Conservation (phyloP, 2,888 invertebrate genomes). For the Netelia melanura region DNA sequence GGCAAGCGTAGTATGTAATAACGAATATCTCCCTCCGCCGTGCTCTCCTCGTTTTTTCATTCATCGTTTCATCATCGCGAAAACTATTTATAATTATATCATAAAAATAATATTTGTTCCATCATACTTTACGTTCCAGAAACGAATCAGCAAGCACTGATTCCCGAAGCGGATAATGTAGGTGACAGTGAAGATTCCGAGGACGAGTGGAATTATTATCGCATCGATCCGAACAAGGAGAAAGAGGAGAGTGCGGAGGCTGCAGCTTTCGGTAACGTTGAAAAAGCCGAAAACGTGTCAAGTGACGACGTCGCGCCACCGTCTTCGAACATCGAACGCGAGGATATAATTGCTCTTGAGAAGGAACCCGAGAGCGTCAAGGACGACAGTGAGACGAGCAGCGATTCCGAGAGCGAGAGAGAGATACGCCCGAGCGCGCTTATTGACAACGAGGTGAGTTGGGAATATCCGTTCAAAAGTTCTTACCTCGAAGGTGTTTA, state of each 20-base stretch:
- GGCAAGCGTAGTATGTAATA: constrained; percentile 28
- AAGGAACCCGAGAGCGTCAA: constrained; percentile 55
- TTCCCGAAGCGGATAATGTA: constrained; percentile 89
- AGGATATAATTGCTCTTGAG: constrained; percentile 62
- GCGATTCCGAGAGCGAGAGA: constrained; percentile 61
- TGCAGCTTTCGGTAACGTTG: constrained; percentile 66
- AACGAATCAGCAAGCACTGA: constrained; percentile 79
- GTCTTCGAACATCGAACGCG: constrained; percentile 56
- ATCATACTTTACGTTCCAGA: constrained; percentile 74
- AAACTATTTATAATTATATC: background rate
- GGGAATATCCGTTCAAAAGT: constrained; percentile 23
- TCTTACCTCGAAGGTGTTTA: constrained; percentile 1
- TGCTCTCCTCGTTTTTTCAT: background rate
- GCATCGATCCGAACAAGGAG: constrained; percentile 89
- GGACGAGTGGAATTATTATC: constrained; percentile 95
- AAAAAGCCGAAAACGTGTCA: constrained; percentile 85
- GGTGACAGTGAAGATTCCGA: constrained; percentile 92
- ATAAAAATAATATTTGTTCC: background rate
- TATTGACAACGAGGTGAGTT: constrained; percentile 77
- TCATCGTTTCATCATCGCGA: constrained; percentile 49
- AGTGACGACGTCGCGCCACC: constrained; percentile 82
- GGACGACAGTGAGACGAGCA: constrained; percentile 53
- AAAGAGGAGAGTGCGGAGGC: constrained; percentile 84
- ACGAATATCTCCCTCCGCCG: constrained; percentile 2
- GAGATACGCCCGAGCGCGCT: constrained; percentile 71